Base-by-base conservation (phyloP, 2,888 invertebrate genomes). In the Listrodromus nycthemerus region DNA sequence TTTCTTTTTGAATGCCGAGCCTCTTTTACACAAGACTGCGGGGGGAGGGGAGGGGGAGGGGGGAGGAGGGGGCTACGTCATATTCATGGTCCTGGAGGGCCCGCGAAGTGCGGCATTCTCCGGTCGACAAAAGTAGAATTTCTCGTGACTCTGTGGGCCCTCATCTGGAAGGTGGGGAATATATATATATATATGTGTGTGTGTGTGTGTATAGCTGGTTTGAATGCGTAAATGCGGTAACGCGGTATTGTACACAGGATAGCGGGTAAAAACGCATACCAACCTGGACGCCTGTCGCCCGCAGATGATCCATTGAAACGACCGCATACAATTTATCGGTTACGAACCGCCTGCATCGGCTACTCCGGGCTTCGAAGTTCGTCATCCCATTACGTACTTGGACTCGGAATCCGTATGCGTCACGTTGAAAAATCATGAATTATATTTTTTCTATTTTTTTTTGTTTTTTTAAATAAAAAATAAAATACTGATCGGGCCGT, bases 301-400 rank as follows among this genome's bases (percentile, higher is more conserved):
- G 86, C 91, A 91, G 91, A 91, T 87, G 89, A 91, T 89, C 88
- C 90, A 90, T 90, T 88, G 88, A 89, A 90, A 90, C 85, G 86
- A 88, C 88, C 86, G 67, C 50, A 80, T 63, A 77, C 77, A 74
- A 83, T 82, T 41, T 70, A 79, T 50, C 45, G 45, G 52, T 45
- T 65, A 82, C 50, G 71, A 66, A 33, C 73, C 61, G 70, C 67
- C n/a, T 48, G 67, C 41, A 70, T 70, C 48, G 24, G 63, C 16
- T 75, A 10, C 19, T 55, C 48, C 50, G 27, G 33, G 63, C 52
- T 61, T 69, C 55, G 78, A 82, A 69, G 69, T 69, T 74, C 73
- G 63, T 78, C 65, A 76, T 75, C 73, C 73, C 73, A 45, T 79
- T 80, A 79, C 58, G 65, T 65, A 41, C 69, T 80, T 55, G 73